These are phyloP conservation scores for Cuniculus paca DNA, from an alignment of 2,797 vertebrate genomes.

Conservation along the genomic window DNA sequence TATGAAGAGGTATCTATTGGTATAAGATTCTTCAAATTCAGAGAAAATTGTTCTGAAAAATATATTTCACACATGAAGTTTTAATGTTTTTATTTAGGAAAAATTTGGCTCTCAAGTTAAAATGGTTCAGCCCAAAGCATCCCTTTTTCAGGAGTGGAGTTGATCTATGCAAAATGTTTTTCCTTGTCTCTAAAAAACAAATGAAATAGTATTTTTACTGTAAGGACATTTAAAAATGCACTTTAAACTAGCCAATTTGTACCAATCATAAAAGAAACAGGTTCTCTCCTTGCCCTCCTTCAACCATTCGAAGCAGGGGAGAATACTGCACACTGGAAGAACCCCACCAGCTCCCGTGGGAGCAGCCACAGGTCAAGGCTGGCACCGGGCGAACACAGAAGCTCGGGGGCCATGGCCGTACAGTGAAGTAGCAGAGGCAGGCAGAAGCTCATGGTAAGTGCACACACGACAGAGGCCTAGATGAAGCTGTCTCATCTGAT, in stretches of 20 bases:
- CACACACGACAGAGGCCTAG: conserved; percentile 60
- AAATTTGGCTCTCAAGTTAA: conserved; percentile 62
- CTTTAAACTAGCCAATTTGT: conserved; percentile 61
- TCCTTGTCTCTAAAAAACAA: conserved; percentile 61
- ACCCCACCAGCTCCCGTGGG: conserved; percentile 24
- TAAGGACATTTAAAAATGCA: conserved; percentile 60
- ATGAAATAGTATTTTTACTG: conserved; percentile 52
- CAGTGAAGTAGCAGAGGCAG: conserved; percentile 66
- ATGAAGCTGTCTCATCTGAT: conserved; percentile 69
- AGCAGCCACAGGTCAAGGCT: conserved; percentile 48
- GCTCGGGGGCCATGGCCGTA: conserved; percentile 56
- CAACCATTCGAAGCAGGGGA: conserved; percentile 32
- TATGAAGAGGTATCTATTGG: conserved; percentile 53
- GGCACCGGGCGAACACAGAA: conserved; percentile 42
- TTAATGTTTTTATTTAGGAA: conserved; percentile 77
- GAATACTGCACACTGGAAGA: conserved; percentile 53
- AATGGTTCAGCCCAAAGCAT: conserved; percentile 58
- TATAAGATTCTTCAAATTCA: conserved; percentile 69
- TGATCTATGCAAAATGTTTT: conserved; percentile 61
- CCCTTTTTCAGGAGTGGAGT: conserved; percentile 28
- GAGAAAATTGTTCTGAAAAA: conserved; percentile 63
- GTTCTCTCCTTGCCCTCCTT: conserved; percentile 29
- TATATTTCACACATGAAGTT: conserved; percentile 68
- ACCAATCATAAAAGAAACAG: conserved; percentile 57
- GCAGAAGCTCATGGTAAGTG: conserved; percentile 75